Percentiles rank a stretch among this genome's conserved stretches.
phyloP scores from a whole-genome alignment of 2,888 invertebrate species.

The Antitype chi region DNA sequence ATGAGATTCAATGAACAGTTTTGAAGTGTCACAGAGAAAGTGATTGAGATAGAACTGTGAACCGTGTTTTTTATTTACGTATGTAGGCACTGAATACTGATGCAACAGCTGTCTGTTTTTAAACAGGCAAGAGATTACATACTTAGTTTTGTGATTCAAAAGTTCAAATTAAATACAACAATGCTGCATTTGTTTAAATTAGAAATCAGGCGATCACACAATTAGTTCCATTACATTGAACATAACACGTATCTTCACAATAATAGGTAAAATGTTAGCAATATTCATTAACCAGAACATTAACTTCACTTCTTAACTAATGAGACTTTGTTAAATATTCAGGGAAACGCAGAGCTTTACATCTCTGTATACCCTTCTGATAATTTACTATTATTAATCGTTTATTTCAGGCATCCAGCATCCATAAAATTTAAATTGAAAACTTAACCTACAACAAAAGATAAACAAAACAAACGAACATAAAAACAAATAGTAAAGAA shows the following conservation, averaged over 20 bases:
- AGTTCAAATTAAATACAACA: background rate
- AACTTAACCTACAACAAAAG: too few species aligned
- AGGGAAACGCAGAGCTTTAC: too few species aligned
- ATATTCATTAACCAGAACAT: background rate
- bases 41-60: background rate
- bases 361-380: background rate
- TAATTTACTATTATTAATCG: too few species aligned
- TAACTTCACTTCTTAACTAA: background rate
- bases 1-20: conserved; percentile 2
- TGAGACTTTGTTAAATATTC: background rate
- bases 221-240: background rate
- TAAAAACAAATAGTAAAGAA: too few species aligned
- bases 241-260: background rate
- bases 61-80: background rate
- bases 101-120: background rate
- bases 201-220: background rate
- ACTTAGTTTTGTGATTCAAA: background rate
- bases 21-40: background rate
- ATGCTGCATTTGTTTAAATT: too few species aligned
- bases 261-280: background rate
- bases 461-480: too few species aligned
- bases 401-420: too few species aligned
- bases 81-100: background rate
- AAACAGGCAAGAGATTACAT: background rate
- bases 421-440: too few species aligned